phyloP scores from a whole-genome alignment of 2,888 invertebrate species.

The Leptinotarsa juncta region DNA sequence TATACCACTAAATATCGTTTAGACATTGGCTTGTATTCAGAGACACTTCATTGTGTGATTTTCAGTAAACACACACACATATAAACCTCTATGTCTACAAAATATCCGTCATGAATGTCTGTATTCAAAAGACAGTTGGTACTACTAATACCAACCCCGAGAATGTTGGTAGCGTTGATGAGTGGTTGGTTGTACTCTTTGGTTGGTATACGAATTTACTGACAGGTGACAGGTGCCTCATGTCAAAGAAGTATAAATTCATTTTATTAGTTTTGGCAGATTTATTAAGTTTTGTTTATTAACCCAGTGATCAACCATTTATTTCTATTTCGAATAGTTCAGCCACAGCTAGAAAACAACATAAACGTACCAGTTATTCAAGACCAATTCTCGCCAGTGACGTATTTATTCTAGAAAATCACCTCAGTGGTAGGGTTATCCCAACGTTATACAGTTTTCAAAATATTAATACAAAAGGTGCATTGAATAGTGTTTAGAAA shows the following conservation, averaged over 20 bases:
- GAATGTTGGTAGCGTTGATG: too few species aligned
- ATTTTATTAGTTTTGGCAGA: neutral
- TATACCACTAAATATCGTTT: too few species aligned
- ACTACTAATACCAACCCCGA: too few species aligned
- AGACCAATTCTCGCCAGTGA: constrained; percentile 20
- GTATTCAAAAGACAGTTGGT: too few species aligned
- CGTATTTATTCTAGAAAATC: constrained; percentile 35
- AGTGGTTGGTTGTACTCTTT: too few species aligned
- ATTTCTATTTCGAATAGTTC: neutral
- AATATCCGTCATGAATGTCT: too few species aligned
- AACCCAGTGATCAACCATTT: neutral
- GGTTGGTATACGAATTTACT: too few species aligned
- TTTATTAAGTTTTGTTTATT: neutral
- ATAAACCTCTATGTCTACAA: too few species aligned
- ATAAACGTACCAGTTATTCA: neutral
- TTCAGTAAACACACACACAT: too few species aligned
- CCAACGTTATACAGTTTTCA: constrained; percentile 25
- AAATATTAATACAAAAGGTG: constrained; percentile 14
- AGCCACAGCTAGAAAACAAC: neutral
- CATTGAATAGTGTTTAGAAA: constrained; percentile 8
- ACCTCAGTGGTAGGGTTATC: constrained; percentile 25
- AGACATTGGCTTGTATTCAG: too few species aligned
- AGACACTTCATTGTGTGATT: too few species aligned
- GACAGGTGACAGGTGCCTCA: constrained; percentile 12
- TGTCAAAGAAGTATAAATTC: constrained; percentile 7